Conservation (phyloP, 2,113 vertebrate species). For the Gymnarchus niloticus region DNA sequence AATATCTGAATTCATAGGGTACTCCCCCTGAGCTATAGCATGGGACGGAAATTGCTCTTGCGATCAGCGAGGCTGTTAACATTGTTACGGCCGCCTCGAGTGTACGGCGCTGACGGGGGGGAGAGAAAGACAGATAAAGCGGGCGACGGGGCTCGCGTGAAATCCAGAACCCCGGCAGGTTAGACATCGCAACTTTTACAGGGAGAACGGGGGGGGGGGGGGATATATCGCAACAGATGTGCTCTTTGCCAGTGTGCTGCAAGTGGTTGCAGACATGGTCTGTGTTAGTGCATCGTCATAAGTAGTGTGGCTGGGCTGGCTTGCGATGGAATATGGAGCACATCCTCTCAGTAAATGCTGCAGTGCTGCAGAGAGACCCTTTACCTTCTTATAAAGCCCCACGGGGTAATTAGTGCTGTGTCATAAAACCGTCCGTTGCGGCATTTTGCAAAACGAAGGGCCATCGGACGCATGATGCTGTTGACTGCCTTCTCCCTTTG, state of each 20-base stretch:
- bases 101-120: background rate
- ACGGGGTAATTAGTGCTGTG: constrained; percentile 17
- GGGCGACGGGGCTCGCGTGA: background rate
- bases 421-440: constrained; percentile 14
- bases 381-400: constrained; percentile 5
- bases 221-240: background rate
- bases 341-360: background rate
- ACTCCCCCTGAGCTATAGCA: background rate
- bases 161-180: background rate
- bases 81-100: background rate
- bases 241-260: background rate
- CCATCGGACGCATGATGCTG: background rate
- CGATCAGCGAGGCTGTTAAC: background rate
- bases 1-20: background rate
- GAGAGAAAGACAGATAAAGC: background rate
- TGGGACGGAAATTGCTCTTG: background rate
- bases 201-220: background rate
- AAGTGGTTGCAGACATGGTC: background rate
- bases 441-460: background rate
- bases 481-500: background rate
- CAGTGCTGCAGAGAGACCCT: constrained; percentile 22
- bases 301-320: background rate
- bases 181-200: background rate
- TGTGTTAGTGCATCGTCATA: background rate
- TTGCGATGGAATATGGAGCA: background rate